A percentile compares a stretch with the other conserved stretches of the same genome.
Conservation (phyloP, 2,888 invertebrate species). For the Nomada flava region DNA sequence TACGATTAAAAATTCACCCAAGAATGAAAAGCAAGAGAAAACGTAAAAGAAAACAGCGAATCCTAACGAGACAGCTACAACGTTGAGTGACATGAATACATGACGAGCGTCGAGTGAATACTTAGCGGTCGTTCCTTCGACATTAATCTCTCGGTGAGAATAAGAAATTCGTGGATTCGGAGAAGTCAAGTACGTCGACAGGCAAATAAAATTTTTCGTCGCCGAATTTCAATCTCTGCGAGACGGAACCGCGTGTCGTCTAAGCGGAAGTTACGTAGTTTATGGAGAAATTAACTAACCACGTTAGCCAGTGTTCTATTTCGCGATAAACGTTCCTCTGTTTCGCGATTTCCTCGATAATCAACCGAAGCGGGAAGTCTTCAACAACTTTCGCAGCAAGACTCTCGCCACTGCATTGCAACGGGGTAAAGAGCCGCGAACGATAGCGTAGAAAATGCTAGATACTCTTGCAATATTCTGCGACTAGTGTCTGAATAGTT, state of each 20-base stretch:
- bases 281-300: constrained; percentile 36
- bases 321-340: neutral
- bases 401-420: neutral
- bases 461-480: constrained; percentile 23
- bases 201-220: constrained; percentile 36
- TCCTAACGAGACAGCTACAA: neutral
- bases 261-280: constrained; percentile 59
- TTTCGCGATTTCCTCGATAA: neutral
- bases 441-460: constrained; percentile 32
- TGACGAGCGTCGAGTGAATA: neutral
- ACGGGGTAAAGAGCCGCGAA: constrained; percentile 22
- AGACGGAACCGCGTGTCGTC: constrained; percentile 59
- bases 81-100: neutral
- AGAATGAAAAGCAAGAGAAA: neutral
- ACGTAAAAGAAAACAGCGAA: neutral
- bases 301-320: constrained; percentile 43
- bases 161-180: neutral
- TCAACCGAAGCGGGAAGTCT: constrained; percentile 17
- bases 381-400: neutral
- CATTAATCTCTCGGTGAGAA: neutral
- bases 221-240: constrained; percentile 47
- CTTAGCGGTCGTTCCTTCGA: neutral
- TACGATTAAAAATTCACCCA: neutral
- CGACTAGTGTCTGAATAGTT: constrained; percentile 59
- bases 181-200: constrained; percentile 17